Evolutionary conservation across 2,888 invertebrate species (phyloP).

Genomic region (Geophilus truncorum): DNA sequence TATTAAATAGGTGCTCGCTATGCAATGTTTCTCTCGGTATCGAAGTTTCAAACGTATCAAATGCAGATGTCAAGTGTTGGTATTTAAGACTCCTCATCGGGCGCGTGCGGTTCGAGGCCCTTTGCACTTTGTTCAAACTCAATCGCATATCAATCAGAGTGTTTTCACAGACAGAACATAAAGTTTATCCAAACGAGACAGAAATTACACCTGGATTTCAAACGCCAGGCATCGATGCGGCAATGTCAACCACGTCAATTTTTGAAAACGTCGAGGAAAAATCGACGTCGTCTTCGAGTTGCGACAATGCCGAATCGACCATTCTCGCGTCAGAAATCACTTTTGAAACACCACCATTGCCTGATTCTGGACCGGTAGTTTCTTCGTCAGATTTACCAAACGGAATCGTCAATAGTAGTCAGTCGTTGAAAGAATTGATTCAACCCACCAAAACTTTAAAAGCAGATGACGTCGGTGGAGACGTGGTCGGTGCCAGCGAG

Average conservation of each 20-base stretch:
- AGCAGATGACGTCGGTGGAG: not conserved
- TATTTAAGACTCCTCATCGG: not conserved
- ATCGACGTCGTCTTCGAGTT: not conserved
- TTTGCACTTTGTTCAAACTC: not conserved
- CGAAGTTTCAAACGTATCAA: not conserved
- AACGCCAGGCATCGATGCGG: not conserved
- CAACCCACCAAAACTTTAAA: conserved; percentile 31
- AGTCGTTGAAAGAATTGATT: conserved; percentile 27
- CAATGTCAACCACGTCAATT: not conserved
- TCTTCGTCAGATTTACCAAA: not conserved
- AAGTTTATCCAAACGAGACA: not conserved
- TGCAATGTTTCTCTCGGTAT: no score
- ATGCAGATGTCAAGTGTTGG: not conserved
- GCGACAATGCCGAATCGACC: not conserved
- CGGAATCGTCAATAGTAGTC: not conserved
- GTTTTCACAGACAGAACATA: not conserved
- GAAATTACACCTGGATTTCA: not conserved
- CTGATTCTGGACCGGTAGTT: not conserved
- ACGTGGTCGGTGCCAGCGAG: not conserved
- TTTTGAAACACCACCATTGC: not conserved
- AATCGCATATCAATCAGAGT: not conserved
- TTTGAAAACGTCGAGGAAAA: not conserved
- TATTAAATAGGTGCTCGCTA: not conserved
- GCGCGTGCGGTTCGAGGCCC: not conserved
- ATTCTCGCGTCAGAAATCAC: not conserved